phyloP scores from a whole-genome alignment of 2,113 vertebrate genomes.

The Piaya cayana region DNA sequence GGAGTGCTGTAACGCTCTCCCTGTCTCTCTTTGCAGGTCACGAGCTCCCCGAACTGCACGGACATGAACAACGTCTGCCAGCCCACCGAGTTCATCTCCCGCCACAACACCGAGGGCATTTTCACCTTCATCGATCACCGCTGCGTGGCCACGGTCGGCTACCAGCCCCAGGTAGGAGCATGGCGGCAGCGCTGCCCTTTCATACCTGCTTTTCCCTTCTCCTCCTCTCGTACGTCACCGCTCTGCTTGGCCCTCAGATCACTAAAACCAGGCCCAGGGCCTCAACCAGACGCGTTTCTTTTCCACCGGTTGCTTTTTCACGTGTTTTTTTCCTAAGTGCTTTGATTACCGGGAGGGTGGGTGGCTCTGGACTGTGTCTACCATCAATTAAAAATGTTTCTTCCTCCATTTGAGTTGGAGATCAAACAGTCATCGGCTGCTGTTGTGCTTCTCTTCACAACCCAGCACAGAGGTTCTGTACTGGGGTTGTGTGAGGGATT shows the following conservation, averaged over 20 bases:
- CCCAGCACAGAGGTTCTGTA: accelerated
- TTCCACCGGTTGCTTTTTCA: not conserved
- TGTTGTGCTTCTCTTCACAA: not conserved
- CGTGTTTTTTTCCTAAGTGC: not conserved
- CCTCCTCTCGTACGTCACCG: accelerated
- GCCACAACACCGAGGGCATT: conserved; percentile 89
- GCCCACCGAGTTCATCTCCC: conserved; percentile 95
- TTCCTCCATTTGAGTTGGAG: not conserved
- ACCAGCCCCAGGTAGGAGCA: conserved; percentile 89
- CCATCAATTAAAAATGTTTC: not conserved
- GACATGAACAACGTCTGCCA: conserved; percentile 86
- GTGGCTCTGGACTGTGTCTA: conserved; percentile 17
- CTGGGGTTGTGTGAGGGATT: not conserved
- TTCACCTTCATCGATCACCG: conserved; percentile 98
- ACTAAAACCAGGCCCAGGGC: not conserved
- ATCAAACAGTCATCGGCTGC: not conserved
- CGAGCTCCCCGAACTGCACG: conserved; percentile 89
- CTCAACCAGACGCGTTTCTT: not conserved
- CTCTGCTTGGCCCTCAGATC: not conserved
- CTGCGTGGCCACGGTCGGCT: conserved; percentile 88
- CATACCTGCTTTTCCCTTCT: not conserved
- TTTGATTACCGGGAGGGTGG: not conserved
- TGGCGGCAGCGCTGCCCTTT: accelerated
- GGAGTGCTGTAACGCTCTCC: accelerated
- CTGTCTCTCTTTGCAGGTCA: conserved; percentile 78